Conservation (phyloP, 2,888 invertebrate genomes). For the Hirtodrosophila trivittata region DNA sequence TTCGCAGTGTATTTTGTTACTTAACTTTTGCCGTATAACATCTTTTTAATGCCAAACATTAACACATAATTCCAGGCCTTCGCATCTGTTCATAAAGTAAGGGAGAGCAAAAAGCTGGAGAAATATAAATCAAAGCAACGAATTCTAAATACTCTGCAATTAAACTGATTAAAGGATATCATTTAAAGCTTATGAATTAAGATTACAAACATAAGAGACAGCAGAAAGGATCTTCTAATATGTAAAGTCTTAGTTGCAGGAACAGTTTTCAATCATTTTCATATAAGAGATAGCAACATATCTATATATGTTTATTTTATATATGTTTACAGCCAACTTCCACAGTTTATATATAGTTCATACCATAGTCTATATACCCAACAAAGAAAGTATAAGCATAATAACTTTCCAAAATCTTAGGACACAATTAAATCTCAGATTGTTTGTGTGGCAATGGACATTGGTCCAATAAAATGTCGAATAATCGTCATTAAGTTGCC, state of each 20-base stretch:
- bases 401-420: conserved; percentile 42
- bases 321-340: too few species aligned
- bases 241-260: too few species aligned
- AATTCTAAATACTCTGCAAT: background rate
- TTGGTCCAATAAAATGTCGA: conserved; percentile 48
- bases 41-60: background rate
- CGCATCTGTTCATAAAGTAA: background rate
- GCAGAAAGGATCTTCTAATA: too few species aligned
- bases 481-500: conserved; percentile 44
- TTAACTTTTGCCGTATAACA: background rate
- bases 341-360: background rate
- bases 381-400: background rate
- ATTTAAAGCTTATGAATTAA: too few species aligned
- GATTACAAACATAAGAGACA: too few species aligned
- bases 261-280: too few species aligned
- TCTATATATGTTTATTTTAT: too few species aligned
- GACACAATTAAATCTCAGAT: conserved; percentile 51
- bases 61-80: background rate
- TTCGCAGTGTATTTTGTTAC: background rate
- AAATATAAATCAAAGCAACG: background rate
- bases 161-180: too few species aligned
- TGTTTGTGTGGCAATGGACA: conserved; percentile 28
- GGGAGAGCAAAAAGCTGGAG: too few species aligned
- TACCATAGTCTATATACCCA: background rate
- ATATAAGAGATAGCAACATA: too few species aligned